Evolutionary conservation across 1,140 invertebrate species (phyloP).

Genomic region (Zophobas atratus): DNA sequence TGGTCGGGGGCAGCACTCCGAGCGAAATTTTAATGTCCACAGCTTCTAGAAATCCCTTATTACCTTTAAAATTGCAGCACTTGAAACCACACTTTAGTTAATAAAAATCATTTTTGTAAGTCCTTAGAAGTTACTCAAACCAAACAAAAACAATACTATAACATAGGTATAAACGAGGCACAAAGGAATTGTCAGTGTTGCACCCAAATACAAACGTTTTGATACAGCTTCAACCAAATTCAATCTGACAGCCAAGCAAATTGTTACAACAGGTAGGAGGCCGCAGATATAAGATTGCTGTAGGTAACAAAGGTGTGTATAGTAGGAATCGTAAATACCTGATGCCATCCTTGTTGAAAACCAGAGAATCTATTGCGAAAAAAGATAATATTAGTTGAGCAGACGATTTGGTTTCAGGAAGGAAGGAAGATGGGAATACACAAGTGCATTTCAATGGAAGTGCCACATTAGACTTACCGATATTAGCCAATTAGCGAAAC

Average conservation of each 20-base stretch:
- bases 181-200: not conserved
- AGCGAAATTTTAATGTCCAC: conserved; percentile 4
- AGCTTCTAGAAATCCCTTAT: not conserved
- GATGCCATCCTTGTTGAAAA: not conserved
- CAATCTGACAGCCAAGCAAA: not conserved
- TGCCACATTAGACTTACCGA: too few relatives aligned
- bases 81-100: conserved; percentile 1
- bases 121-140: not conserved
- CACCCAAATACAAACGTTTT: not conserved
- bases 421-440: too few relatives aligned
- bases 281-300: not conserved
- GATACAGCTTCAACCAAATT: not conserved
- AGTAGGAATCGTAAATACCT: not conserved
- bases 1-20: not conserved
- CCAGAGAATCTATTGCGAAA: too few relatives aligned
- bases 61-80: not conserved
- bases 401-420: too few relatives aligned
- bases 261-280: not conserved
- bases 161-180: not conserved
- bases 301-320: not conserved
- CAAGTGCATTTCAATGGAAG: too few relatives aligned
- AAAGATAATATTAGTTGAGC: too few relatives aligned
- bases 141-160: not conserved
- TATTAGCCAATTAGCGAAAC: too few relatives aligned
- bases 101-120: not conserved